A percentile compares a stretch with the other conserved stretches of the same genome.
phyloP scores from a whole-genome alignment of 2,113 vertebrate species.

The Gnathonemus longibarbis region DNA sequence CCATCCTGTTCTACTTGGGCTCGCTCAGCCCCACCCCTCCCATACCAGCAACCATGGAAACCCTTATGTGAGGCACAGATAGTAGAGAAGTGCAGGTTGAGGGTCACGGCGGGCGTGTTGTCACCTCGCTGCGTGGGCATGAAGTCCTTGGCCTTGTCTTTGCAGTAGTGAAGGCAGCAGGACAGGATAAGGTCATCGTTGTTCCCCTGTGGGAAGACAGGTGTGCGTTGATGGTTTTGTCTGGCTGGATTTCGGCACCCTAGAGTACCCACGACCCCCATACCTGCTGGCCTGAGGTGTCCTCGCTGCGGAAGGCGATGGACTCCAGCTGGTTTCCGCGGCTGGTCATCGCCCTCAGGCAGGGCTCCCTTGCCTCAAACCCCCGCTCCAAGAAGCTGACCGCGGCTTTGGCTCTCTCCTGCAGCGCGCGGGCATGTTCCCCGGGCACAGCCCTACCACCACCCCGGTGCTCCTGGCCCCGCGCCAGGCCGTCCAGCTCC shows the following conservation, averaged over 20 bases:
- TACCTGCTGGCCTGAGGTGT: constrained; percentile 93
- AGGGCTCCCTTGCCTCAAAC: constrained; percentile 81
- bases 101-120: neutral
- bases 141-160: constrained; percentile 83
- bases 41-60: neutral
- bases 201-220: constrained; percentile 71
- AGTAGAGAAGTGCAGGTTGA: neutral
- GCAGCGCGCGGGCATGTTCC: constrained; percentile 76
- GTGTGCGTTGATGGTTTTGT: neutral
- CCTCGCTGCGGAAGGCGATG: constrained; percentile 94
- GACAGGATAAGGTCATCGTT: constrained; percentile 86
- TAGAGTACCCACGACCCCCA: too few relatives aligned
- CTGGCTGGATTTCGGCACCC: neutral
- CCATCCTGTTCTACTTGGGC: constrained; percentile 54
- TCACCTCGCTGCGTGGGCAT: constrained; percentile 20
- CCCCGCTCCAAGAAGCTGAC: constrained; percentile 82
- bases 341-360: constrained; percentile 85
- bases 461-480: constrained; percentile 75
- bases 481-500: constrained; percentile 91
- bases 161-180: constrained; percentile 88
- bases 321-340: constrained; percentile 92
- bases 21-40: neutral
- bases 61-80: neutral
- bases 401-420: constrained; percentile 83
- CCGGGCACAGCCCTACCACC: constrained; percentile 42